phyloP scores from a whole-genome alignment of 1,140 invertebrate genomes.

The Himalopsyche phryganea region DNA sequence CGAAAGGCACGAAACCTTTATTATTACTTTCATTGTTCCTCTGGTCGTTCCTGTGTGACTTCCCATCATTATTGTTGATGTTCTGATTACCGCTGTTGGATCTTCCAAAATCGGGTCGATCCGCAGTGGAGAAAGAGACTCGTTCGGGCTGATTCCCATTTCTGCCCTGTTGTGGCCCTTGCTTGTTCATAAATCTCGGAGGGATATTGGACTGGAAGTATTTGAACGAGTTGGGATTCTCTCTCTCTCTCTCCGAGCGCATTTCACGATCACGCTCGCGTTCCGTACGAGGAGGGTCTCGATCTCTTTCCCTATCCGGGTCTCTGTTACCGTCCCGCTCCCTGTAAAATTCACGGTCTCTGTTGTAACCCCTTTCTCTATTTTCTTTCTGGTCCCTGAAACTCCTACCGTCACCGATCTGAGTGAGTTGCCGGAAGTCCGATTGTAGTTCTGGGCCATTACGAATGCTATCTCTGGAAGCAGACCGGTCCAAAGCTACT shows the following conservation, averaged over 20 bases:
- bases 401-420: conserved; percentile 42
- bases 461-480: conserved; percentile 32
- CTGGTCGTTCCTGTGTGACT: conserved; percentile 31
- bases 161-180: conserved; percentile 46
- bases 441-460: conserved; percentile 24
- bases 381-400: conserved; percentile 45
- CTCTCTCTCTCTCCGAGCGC: conserved; percentile 19
- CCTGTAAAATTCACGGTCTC: conserved; percentile 36
- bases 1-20: conserved; percentile 40
- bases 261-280: conserved; percentile 40
- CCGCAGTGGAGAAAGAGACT: conserved; percentile 33
- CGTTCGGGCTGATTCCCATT: conserved; percentile 48
- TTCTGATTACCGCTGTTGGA: conserved; percentile 37
- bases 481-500: conserved; percentile 42
- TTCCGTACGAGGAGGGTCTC: conserved; percentile 33
- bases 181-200: conserved; percentile 78
- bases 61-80: conserved; percentile 31
- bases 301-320: conserved; percentile 47
- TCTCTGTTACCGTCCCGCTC: conserved; percentile 48
- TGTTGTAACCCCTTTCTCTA: conserved; percentile 40
- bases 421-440: conserved; percentile 44
- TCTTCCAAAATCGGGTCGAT: conserved; percentile 20
- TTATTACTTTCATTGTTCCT: conserved; percentile 15
- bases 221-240: conserved; percentile 58
- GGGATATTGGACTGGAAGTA: conserved; percentile 78